These are phyloP conservation scores for Zaprionus lineosus DNA, from an alignment of 2,888 invertebrate genomes.

Conservation along the genomic window DNA sequence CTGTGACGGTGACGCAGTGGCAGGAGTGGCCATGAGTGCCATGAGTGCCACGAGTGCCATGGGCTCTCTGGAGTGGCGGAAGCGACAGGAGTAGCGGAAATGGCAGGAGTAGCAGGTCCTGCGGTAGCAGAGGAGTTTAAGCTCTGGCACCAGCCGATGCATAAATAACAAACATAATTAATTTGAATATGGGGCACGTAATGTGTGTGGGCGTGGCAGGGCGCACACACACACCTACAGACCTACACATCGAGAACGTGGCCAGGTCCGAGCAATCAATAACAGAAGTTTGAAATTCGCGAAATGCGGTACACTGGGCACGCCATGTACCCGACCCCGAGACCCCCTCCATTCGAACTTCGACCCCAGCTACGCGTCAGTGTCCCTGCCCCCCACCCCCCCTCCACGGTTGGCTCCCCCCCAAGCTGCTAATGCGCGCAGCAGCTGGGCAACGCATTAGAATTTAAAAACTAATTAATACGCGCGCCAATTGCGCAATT, in stretches of 20 bases:
- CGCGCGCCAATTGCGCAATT: slow-evolving; percentile 75
- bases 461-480: slow-evolving; percentile 77
- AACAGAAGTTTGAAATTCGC: slow-evolving; percentile 51
- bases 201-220: slow-evolving; percentile 6
- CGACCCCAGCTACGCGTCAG: too few species aligned
- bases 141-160: slow-evolving; percentile 51
- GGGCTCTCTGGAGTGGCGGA: too few species aligned
- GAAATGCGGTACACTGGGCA: slow-evolving; percentile 31
- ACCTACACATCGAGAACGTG: not conserved
- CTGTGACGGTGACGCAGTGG: slow-evolving; percentile 9
- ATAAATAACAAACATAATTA: slow-evolving; percentile 76
- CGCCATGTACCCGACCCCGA: slow-evolving; percentile 2
- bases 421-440: slow-evolving; percentile 32
- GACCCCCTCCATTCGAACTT: too few species aligned
- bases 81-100: not conserved
- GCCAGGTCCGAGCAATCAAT: slow-evolving; percentile 55
- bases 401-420: not conserved
- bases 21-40: too few species aligned
- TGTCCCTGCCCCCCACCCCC: not conserved
- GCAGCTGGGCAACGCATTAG: slow-evolving; percentile 68
- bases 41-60: too few species aligned
- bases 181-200: slow-evolving; percentile 66
- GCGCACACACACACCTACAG: not conserved
- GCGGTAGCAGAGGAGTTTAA: too few species aligned
- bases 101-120: too few species aligned